phyloP scores from a whole-genome alignment of 2,888 invertebrate genomes.

The Parapristionchus giblindavisi region DNA sequence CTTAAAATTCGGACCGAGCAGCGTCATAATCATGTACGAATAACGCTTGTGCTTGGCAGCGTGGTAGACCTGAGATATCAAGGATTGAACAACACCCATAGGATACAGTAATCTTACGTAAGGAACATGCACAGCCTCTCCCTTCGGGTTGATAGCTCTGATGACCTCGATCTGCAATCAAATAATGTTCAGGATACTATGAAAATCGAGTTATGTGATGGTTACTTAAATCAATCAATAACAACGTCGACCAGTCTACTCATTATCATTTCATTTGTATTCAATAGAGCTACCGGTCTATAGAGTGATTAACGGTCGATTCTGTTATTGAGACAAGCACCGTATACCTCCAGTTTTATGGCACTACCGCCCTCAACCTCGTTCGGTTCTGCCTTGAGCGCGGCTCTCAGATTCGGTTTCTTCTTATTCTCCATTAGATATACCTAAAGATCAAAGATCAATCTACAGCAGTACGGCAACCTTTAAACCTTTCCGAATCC shows the following conservation, averaged over 20 bases:
- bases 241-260: no score
- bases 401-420: constrained; percentile 43
- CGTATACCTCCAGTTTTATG: constrained; percentile 58
- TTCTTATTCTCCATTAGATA: constrained; percentile 38
- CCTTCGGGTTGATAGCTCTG: constrained; percentile 47
- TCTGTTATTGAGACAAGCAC: not conserved
- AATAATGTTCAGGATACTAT: no score
- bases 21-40: constrained; percentile 62
- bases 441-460: no score
- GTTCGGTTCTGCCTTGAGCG: constrained; percentile 63
- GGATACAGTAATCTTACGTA: constrained; percentile 20
- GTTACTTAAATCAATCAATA: no score
- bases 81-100: not conserved
- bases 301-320: no score
- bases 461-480: no score
- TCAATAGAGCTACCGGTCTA: no score
- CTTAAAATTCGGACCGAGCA: constrained; percentile 59
- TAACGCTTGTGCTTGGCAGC: constrained; percentile 54
- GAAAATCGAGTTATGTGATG: not conserved
- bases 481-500: constrained; percentile 60
- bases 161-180: constrained; percentile 47
- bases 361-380: constrained; percentile 62
- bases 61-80: constrained; percentile 41
- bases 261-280: no score
- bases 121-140: constrained; percentile 56